Base-by-base conservation (phyloP, 2,888 invertebrate species). In the Polyommatus iphigenia region DNA sequence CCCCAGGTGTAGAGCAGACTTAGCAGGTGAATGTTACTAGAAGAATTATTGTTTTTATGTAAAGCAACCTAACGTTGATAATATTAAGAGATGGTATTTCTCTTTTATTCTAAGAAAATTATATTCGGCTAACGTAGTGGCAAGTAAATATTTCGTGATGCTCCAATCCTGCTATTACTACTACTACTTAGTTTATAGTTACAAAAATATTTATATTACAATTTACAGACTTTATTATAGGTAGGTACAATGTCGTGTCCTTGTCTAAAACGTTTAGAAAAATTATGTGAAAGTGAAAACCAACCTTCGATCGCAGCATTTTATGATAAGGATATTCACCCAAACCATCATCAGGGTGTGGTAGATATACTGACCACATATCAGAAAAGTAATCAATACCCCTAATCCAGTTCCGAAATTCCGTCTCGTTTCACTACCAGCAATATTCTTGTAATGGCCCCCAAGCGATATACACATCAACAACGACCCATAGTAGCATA, bases 1-100 rank as follows among this genome's bases (percentile, higher is more conserved):
- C 95, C 90, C 94, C 98, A 98, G 54, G 97, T 96, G 90, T 97
- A 98, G 10, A 93, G 88, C 85, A 98, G 95, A 87, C 96, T 96
- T 73, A 95, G 89, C 79, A 96, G 87, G 85, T 97, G 97, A 81
- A 96, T 95, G 87, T 95, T 95, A 84, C 97, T 98, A 93, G 71
- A 95, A 95, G 18, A 54, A 54, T 54, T 46, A 54, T 15, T 50
- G 15, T 50, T 15, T 54, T 54, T 54, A 5, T 50, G 3, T 13
- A 50, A 50, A 50, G 3, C 15, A 13, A 50, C 50, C 13, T 50
- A 50, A 50, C 15, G 50, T 13, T 50, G 13, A 50, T 50, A 50
- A 50, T 50, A 3, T 15, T 50, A 50, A 4, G 2, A 41, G 41
- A 41, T 41, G 8, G 36, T 8, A 36, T 36, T 36, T 36, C 8